Evolutionary conservation across 2,113 vertebrate species (phyloP).

Genomic region (Limnothrissa miodon): DNA sequence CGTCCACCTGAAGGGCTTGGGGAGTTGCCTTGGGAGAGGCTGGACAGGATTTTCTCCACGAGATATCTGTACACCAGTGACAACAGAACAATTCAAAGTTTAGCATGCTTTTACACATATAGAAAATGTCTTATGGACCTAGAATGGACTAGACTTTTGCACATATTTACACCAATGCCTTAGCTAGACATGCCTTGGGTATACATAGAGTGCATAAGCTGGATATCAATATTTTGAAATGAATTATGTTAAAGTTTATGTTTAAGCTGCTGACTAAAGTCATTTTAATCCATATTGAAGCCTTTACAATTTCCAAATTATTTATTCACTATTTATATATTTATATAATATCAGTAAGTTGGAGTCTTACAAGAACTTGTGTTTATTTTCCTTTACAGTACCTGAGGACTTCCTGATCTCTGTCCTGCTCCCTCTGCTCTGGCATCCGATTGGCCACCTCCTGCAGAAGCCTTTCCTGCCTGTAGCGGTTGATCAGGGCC

Average conservation of each 20-base stretch:
- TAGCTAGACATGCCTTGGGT: not conserved
- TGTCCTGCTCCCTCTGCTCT: conserved; percentile 40
- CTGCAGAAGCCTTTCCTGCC: conserved; percentile 58
- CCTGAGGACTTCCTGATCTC: conserved; percentile 68
- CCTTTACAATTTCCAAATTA: not conserved
- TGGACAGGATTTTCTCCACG: conserved; percentile 66
- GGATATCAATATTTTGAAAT: not conserved
- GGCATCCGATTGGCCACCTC: conserved; percentile 34
- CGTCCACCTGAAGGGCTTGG: conserved; percentile 40
- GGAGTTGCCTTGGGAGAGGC: conserved; percentile 43
- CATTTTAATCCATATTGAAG: not conserved
- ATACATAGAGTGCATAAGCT: not conserved
- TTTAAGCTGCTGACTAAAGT: not conserved
- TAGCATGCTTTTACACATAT: not conserved
- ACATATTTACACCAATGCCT: too few relatives aligned
- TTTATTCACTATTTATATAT: not conserved
- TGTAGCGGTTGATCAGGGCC: conserved; percentile 61
- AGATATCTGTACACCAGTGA: conserved; percentile 54
- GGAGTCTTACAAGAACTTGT: not conserved
- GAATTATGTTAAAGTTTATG: not conserved
- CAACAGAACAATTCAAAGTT: not conserved
- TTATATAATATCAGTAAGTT: not conserved
- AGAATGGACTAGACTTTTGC: not conserved
- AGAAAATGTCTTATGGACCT: not conserved
- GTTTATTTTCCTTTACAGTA: conserved; percentile 45